Evolutionary conservation across 2,797 vertebrate genomes (phyloP), one percentile per base, ranked within the genome.

Genomic region (Lophotriccus pileatus): DNA sequence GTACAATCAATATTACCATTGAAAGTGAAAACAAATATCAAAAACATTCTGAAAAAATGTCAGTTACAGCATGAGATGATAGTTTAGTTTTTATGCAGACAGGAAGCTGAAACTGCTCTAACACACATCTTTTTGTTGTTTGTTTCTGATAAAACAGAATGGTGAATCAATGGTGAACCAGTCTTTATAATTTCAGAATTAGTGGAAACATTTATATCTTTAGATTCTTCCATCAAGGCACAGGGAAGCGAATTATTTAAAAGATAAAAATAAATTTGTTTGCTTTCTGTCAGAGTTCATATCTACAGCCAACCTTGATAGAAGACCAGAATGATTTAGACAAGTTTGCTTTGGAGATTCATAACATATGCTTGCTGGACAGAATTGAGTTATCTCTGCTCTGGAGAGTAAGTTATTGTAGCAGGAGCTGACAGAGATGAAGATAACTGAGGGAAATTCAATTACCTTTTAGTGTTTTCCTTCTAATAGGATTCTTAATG

Each of bases 401-500:
- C 98, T 98, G 94, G 98, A 98, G 99, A 99, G 98, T 99, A 99
- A 99, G 99, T 99, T 99, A 99, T 99, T 99, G 99, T 98, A 98
- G 98, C 98, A 98, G 98, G 98, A 99, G 98, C 98, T 99, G 99
- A 99, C 99, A 99, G 98, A 99, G 98, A 99, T 99, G 99, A 98
- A 99, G 99, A 99, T 99, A 99, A 99, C 99, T 98, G 98, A 98
- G 98, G 98, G 98, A 99, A 99, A 99, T 99, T 99, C 99, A 99
- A 99, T 99, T 99, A 99, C 98, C 99, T 99, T 99, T 99, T 99
- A 99, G 98, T 99, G 99, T 99, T 99, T 99, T 99, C 98, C 98
- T 99, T 99, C 99, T 99, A 99, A 99, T 99, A 98, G 99, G 99
- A 99, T 99, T 99, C 98, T 98, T 99, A 99, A 99, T 99, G 99